Conservation (phyloP, 2,888 invertebrate species). For the Apotomis turbidana region DNA sequence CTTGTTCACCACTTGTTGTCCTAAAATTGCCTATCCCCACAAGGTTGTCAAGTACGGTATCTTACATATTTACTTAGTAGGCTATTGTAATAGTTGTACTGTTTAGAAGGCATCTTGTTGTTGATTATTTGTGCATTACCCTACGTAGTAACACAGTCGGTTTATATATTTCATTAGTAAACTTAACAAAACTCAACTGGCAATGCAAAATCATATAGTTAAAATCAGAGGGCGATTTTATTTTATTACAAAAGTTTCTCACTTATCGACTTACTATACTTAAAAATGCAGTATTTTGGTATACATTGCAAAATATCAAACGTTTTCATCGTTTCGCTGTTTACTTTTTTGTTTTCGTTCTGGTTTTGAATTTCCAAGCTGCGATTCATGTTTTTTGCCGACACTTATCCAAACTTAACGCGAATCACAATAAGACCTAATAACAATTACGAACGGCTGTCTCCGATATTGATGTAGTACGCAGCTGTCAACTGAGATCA, state of each 20-base stretch:
- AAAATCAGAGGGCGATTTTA: slow-evolving; percentile 54
- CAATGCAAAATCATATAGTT: slow-evolving; percentile 67
- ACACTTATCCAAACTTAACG: slow-evolving; percentile 80
- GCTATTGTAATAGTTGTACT: slow-evolving; percentile 83
- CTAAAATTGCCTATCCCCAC: slow-evolving; percentile 43
- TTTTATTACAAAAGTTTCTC: slow-evolving; percentile 65
- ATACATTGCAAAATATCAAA: slow-evolving; percentile 78
- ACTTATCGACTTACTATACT: slow-evolving; percentile 76
- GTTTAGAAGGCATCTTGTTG: slow-evolving; percentile 82
- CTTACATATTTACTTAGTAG: slow-evolving; percentile 74
- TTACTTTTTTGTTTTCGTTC: slow-evolving; percentile 45
- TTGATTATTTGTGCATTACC: slow-evolving; percentile 73
- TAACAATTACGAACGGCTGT: slow-evolving; percentile 74
- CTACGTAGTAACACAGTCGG: slow-evolving; percentile 79
- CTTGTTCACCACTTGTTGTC: not conserved
- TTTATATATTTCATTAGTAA: slow-evolving; percentile 64
- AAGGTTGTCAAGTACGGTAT: slow-evolving; percentile 60
- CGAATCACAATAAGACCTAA: slow-evolving; percentile 66
- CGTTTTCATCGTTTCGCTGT: slow-evolving; percentile 72
- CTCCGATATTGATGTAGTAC: slow-evolving; percentile 68
- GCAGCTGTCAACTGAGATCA: slow-evolving; percentile 81
- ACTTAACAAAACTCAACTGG: slow-evolving; percentile 66
- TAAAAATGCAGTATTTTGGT: slow-evolving; percentile 84
- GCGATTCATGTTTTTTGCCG: slow-evolving; percentile 66
- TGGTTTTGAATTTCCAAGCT: slow-evolving; percentile 56